phyloP scores from a whole-genome alignment of 2,888 invertebrate genomes.

The Chorisops tibialis region DNA sequence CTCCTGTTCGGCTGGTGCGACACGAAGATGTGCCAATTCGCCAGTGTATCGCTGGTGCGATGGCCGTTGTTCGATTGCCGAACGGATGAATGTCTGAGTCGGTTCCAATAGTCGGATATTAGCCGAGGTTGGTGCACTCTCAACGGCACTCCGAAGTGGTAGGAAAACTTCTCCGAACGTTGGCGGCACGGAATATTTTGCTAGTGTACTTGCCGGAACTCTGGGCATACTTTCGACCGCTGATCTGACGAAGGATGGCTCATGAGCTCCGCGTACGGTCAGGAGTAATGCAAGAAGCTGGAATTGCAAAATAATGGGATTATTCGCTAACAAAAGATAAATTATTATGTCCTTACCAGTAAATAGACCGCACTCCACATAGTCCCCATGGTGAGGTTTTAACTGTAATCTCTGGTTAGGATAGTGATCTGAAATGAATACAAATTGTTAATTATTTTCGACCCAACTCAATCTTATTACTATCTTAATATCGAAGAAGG shows the following conservation, averaged over 20 bases:
- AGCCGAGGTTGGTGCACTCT: slow-evolving; percentile 60
- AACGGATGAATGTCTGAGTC: slow-evolving; percentile 43
- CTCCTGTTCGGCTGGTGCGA: slow-evolving; percentile 8
- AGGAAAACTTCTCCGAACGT: slow-evolving; percentile 50
- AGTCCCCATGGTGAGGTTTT: slow-evolving; percentile 9
- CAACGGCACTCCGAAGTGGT: slow-evolving; percentile 74
- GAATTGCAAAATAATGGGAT: not conserved
- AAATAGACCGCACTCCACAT: slow-evolving; percentile 8
- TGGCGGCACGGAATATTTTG: slow-evolving; percentile 40
- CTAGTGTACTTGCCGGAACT: slow-evolving; percentile 7
- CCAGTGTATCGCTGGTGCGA: not conserved
- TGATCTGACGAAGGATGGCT: slow-evolving; percentile 45
- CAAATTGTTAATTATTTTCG: too few relatives aligned
- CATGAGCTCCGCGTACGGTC: slow-evolving; percentile 29
- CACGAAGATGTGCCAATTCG: slow-evolving; percentile 4
- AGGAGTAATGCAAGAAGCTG: slow-evolving; percentile 27
- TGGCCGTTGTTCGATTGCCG: slow-evolving; percentile 44
- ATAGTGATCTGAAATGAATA: not conserved
- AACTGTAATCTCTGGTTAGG: not conserved
- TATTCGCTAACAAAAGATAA: not conserved
- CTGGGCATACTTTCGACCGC: slow-evolving; percentile 48
- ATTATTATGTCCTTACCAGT: slow-evolving; percentile 1
- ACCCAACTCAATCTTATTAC: too few relatives aligned
- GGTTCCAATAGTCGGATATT: slow-evolving; percentile 34
- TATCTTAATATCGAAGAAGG: too few relatives aligned